These are phyloP conservation scores for Muschampia plurimacula DNA, from an alignment of 2,888 invertebrate species.

Conservation along the genomic window DNA sequence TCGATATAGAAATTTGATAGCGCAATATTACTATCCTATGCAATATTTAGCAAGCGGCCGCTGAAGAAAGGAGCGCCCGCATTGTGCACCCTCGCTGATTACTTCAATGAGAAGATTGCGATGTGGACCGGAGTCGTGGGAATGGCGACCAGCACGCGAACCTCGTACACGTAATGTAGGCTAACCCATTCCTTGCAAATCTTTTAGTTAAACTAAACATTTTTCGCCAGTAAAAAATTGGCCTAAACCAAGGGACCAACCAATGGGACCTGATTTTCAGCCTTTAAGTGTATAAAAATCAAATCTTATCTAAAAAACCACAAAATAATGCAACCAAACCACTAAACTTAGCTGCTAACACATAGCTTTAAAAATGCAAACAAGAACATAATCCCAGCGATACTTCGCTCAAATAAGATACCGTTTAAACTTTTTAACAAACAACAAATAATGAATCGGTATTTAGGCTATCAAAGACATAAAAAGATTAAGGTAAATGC, in stretches of 20 bases:
- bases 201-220: neutral
- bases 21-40: neutral
- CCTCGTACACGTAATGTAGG: conserved; percentile 3
- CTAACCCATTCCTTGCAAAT: neutral
- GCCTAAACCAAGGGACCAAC: no score
- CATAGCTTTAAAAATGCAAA: neutral
- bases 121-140: conserved; percentile 45
- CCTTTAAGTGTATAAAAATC: no score
- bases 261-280: no score
- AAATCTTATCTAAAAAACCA: no score
- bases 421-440: neutral
- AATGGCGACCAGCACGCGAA: conserved; percentile 53
- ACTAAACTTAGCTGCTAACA: no score
- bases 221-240: no score
- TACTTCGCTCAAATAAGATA: neutral
- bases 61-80: conserved; percentile 46
- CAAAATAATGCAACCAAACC: no score
- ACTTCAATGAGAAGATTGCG: conserved; percentile 60
- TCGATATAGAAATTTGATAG: no score
- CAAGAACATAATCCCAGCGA: neutral
- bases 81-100: conserved; percentile 54
- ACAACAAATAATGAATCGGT: conserved; percentile 1
- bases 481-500: conserved; percentile 17
- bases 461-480: conserved; percentile 13
- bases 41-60: conserved; percentile 1